Evolutionary conservation across 1,140 invertebrate species (phyloP).

Genomic region (Drosophila willistoni): DNA sequence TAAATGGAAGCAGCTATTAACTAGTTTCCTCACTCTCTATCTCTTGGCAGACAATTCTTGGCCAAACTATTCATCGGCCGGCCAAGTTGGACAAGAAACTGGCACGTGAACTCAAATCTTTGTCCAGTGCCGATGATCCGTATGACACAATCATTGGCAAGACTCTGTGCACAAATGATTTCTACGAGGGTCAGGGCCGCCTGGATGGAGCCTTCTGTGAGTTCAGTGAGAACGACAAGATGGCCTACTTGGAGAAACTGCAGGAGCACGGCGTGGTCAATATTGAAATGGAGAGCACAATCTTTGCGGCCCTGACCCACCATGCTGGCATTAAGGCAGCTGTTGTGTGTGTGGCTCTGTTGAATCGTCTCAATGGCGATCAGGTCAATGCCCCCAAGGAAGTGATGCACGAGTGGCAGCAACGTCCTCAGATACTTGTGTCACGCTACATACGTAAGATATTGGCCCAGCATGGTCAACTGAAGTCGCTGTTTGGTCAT

Average conservation of each 20-base stretch:
- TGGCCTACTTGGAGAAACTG: conserved; percentile 92
- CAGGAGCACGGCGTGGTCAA: conserved; percentile 93
- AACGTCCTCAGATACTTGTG: conserved; percentile 94
- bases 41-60: conserved; percentile 91
- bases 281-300: conserved; percentile 97
- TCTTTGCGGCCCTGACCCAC: conserved; percentile 96
- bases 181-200: conserved; percentile 98
- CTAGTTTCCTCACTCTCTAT: too few relatives aligned
- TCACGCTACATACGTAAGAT: conserved; percentile 94
- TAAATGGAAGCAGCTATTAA: background rate
- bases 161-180: conserved; percentile 98
- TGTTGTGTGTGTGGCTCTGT: conserved; percentile 95
- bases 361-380: conserved; percentile 97
- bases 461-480: conserved; percentile 89
- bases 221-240: conserved; percentile 94
- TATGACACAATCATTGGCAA: conserved; percentile 95
- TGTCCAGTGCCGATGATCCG: conserved; percentile 89
- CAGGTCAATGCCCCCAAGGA: conserved; percentile 96
- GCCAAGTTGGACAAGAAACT: conserved; percentile 92
- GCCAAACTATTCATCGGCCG: conserved; percentile 92
- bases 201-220: conserved; percentile 99
- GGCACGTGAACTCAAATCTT: conserved; percentile 89
- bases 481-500: conserved; percentile 88
- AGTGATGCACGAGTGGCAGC: conserved; percentile 96
- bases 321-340: conserved; percentile 97